Evolutionary conservation across 2,888 invertebrate species (phyloP).

Genomic region (Auanema freiburgensis): DNA sequence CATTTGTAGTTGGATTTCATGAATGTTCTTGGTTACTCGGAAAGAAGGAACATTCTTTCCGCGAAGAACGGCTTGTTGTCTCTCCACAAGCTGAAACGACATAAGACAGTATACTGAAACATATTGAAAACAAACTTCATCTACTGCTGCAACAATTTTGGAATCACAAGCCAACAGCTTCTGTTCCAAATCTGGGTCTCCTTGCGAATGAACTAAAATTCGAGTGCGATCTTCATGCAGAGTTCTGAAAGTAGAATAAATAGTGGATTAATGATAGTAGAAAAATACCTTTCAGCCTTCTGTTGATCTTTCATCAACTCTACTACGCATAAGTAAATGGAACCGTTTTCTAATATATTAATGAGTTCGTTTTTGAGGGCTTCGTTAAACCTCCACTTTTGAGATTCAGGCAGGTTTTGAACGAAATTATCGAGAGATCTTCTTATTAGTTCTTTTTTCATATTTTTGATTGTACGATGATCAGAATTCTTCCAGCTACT

Average conservation of each 20-base stretch:
- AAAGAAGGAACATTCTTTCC: slow-evolving; percentile 20
- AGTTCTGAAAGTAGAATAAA: slow-evolving; percentile 12
- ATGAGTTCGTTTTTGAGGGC: slow-evolving; percentile 23
- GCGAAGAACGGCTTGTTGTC: slow-evolving; percentile 21
- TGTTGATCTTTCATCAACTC: slow-evolving; percentile 22
- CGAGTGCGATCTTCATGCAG: slow-evolving; percentile 17
- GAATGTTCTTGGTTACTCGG: slow-evolving; percentile 22
- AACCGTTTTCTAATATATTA: slow-evolving; percentile 13
- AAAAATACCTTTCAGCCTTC: slow-evolving; percentile 21
- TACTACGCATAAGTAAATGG: slow-evolving; percentile 8
- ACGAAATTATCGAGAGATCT: slow-evolving; percentile 15
- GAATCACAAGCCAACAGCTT: slow-evolving; percentile 21
- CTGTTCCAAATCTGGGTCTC: slow-evolving; percentile 20
- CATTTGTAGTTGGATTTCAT: slow-evolving; percentile 27
- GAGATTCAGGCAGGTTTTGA: slow-evolving; percentile 11
- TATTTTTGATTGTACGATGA: too few relatives aligned
- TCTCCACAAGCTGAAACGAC: slow-evolving; percentile 19
- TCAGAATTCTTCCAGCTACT: too few relatives aligned
- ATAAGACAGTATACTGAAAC: too few relatives aligned
- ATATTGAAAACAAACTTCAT: too few relatives aligned
- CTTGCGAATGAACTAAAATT: slow-evolving; percentile 14
- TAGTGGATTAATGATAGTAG: neutral
- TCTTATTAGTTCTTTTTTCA: neutral
- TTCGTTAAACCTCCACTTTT: slow-evolving; percentile 22
- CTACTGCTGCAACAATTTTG: slow-evolving; percentile 10